Percentiles rank a stretch among this genome's conserved stretches.
phyloP scores from a whole-genome alignment of 2,888 invertebrate species.

The Trachelus tabidus region DNA sequence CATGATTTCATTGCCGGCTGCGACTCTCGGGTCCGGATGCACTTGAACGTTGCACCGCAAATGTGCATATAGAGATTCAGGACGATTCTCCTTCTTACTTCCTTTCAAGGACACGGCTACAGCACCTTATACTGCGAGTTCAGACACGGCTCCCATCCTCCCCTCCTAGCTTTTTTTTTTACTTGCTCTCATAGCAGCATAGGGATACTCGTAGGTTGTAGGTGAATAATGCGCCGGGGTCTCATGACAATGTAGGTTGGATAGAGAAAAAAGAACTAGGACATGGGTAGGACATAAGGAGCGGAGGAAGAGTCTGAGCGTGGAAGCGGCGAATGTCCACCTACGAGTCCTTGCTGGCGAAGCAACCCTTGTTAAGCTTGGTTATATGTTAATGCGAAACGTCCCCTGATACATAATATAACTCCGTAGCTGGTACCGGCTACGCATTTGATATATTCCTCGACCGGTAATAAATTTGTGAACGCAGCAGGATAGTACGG shows the following conservation, averaged over 20 bases:
- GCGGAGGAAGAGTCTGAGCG: conserved; percentile 25
- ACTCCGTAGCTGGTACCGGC: conserved; percentile 10
- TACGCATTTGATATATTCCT: conserved; percentile 1
- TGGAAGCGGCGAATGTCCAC: conserved; percentile 33
- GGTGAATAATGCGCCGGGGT: not conserved
- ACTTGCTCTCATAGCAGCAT: not conserved
- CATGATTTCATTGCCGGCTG: not conserved
- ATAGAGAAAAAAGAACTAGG: not conserved
- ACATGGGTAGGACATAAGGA: conserved; percentile 15
- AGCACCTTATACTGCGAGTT: not conserved
- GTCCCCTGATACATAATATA: conserved; percentile 39
- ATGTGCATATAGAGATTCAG: not conserved
- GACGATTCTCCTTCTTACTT: not conserved
- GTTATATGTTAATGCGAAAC: conserved; percentile 55
- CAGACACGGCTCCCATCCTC: not conserved
- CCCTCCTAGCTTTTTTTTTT: not conserved
- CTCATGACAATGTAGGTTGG: not conserved
- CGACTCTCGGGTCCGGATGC: not conserved
- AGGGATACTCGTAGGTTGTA: not conserved
- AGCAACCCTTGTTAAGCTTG: conserved; percentile 49
- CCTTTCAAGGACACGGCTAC: not conserved
- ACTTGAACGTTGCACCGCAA: not conserved
- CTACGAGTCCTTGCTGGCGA: conserved; percentile 33
- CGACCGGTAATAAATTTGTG: not conserved
- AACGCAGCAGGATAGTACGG: conserved; percentile 9